Conservation (phyloP, 2,113 vertebrate species). For the Clarias batrachus region DNA sequence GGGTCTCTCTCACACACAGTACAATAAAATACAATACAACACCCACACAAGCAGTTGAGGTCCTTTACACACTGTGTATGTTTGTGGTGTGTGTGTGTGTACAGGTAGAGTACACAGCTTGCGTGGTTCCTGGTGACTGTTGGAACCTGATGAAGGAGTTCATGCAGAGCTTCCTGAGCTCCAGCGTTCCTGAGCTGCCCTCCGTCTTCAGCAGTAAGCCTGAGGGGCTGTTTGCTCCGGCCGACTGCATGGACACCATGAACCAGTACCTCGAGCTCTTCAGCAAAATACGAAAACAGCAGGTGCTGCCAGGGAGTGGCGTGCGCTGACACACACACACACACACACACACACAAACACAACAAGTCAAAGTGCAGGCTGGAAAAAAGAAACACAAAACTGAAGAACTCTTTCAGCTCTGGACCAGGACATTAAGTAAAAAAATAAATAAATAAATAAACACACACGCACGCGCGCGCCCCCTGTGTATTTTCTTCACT, state of each 20-base stretch:
- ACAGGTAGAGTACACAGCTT: conserved; percentile 95
- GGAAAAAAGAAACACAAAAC: not conserved
- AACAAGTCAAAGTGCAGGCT: not conserved
- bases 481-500: not conserved
- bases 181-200: conserved; percentile 80
- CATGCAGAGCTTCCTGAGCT: conserved; percentile 90
- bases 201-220: conserved; percentile 82
- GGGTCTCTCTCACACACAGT: not conserved
- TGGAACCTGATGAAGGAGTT: conserved; percentile 96
- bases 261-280: conserved; percentile 96
- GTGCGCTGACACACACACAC: conserved; percentile 71
- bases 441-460: not conserved
- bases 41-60: not conserved
- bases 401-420: not conserved
- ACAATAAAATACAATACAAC: too few species aligned
- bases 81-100: conserved; percentile 49
- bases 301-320: conserved; percentile 82
- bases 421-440: not conserved
- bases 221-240: conserved; percentile 80
- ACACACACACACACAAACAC: conserved; percentile 7
- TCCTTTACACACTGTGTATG: not conserved
- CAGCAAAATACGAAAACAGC: conserved; percentile 94
- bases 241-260: conserved; percentile 87
- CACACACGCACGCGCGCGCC: not conserved
- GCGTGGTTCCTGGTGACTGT: conserved; percentile 92